These are phyloP conservation scores for Trilocha varians DNA, from an alignment of 2,888 invertebrate species.

Conservation along the genomic window DNA sequence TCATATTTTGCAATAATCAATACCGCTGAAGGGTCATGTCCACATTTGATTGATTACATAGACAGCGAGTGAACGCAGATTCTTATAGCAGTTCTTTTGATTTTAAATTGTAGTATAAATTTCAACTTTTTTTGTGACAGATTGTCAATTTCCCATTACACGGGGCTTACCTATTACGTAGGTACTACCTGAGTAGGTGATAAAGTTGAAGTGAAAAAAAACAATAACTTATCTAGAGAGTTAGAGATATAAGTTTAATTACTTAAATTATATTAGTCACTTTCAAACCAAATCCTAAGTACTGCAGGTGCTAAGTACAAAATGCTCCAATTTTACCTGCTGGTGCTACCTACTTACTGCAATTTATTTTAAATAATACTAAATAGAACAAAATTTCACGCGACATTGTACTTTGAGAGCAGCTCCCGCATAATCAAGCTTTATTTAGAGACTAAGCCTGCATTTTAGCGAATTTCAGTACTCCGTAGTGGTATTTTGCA, in stretches of 20 bases:
- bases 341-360: no score
- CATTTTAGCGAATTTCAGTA: slow-evolving; percentile 47
- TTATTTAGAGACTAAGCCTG: slow-evolving; percentile 38
- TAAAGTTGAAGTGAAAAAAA: no score
- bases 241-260: no score
- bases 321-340: no score
- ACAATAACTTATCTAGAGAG: no score
- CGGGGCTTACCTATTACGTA: no score
- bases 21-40: background rate
- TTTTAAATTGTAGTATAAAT: background rate
- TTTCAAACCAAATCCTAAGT: no score
- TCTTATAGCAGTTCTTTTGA: background rate
- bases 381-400: slow-evolving; percentile 2
- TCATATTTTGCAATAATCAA: background rate
- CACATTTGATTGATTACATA: background rate
- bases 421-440: slow-evolving; percentile 25
- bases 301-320: no score
- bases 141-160: no score
- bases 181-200: no score
- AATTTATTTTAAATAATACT: slow-evolving; percentile 2
- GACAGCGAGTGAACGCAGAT: background rate
- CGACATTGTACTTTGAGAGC: slow-evolving; percentile 7
- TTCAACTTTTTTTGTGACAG: background rate
- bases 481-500: slow-evolving; percentile 37
- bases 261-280: no score